Evolutionary conservation across 2,797 vertebrate genomes (phyloP), one percentile per base, ranked within the genome.

Genomic region (Catharus ustulatus): DNA sequence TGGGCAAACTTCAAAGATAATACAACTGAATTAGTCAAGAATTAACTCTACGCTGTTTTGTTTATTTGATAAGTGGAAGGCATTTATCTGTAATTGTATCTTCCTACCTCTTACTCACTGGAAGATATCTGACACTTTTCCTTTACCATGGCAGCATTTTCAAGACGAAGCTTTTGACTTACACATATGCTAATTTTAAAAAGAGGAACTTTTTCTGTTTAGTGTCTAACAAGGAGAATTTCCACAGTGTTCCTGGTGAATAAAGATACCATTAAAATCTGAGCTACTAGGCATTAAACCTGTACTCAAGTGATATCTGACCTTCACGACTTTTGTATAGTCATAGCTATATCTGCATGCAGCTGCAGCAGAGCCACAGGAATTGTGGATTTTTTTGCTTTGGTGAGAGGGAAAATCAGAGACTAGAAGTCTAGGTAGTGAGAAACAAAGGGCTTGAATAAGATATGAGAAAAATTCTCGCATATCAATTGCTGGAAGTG

Each of bases 371-470:
- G 58, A 90, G 32, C 61, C 0, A 0, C 34, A 67, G 72, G 61
- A 91, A 52, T 18, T 2, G 14, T 52, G 29, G 22, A 40, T 17
- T 63, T 74, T 82, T 90, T 88, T 81, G 27, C 36, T 90, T 74
- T 94, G 27, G n/a, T 90, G 55, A 61, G 42, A 81, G 8, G 51
- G 32, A 51, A 92, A 93, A 95, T n/a, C 42, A 81, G 38, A 81
- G 32, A 43, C 73, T 80, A 54, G 54, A 91, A 91, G 34, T 34
- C 64, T 72, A 68, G 19, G 32, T 23, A 75, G 10, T 29, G 29
- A 79, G 71, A 87, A 89, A 81, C 19, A 84, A 92, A 87, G 12
- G n/a, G 14, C n/a, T 87, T 87, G 78, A 91, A 91, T 73, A 87
- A 90, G 62, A 73, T 30, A 78, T 40, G 55, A 94, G 38, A 87